Conservation (phyloP, 2,797 vertebrate genomes). For the Parauchenoglanis punctatus region DNA sequence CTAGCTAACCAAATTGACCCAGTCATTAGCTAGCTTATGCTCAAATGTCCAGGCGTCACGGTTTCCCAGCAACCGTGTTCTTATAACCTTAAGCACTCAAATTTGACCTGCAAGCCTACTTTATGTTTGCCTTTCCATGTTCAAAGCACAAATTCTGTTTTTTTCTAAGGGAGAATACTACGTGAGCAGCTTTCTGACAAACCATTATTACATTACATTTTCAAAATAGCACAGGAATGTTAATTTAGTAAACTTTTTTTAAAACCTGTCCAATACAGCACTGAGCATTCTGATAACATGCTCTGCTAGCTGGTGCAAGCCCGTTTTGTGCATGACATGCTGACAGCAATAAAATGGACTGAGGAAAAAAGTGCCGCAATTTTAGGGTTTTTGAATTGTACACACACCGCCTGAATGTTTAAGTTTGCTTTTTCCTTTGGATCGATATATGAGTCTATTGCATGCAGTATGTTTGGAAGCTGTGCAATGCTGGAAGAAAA, state of each 20-base stretch:
- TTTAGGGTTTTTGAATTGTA: background rate
- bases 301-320: background rate
- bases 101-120: background rate
- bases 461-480: background rate
- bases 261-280: background rate
- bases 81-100: background rate
- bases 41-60: background rate
- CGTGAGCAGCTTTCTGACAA: background rate
- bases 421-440: background rate
- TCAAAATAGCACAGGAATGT: background rate
- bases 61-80: constrained; percentile 1
- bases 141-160: background rate
- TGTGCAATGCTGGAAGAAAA: background rate
- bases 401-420: background rate
- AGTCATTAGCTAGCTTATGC: background rate
- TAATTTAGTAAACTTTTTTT: background rate
- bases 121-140: background rate
- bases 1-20: background rate
- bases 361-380: background rate
- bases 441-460: constrained; percentile 15
- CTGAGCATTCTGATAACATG: background rate
- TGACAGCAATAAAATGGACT: background rate
- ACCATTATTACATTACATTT: background rate
- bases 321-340: background rate
- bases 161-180: background rate